Evolutionary conservation across 2,113 vertebrate species (phyloP).

Genomic region (Neotragus pygmaeus): DNA sequence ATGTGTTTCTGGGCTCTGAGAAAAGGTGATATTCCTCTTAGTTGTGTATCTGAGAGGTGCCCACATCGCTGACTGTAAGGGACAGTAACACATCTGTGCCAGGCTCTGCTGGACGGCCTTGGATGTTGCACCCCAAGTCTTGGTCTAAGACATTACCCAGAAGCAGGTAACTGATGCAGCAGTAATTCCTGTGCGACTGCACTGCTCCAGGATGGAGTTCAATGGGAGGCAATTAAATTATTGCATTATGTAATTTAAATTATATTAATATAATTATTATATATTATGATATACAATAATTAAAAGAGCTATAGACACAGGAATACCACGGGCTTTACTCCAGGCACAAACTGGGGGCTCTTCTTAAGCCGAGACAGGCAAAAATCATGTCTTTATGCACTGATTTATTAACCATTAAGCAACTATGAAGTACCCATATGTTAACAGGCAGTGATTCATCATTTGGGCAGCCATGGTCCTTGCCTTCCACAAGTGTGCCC

Average conservation of each 20-base stretch:
- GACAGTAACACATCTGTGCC: neutral
- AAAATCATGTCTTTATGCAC: neutral
- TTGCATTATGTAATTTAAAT: neutral
- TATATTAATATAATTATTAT: neutral
- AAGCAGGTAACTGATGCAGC: no score
- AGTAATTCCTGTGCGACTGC: neutral
- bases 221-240: neutral
- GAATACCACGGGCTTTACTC: neutral
- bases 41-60: no score
- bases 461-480: neutral
- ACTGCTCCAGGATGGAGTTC: neutral
- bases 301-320: neutral
- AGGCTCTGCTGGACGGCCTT: neutral
- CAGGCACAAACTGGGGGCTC: no score
- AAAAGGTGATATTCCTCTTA: rapidly evolving
- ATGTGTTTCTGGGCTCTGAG: neutral
- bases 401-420: neutral
- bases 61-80: rapidly evolving
- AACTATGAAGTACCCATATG: neutral
- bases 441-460: neutral
- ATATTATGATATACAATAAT: neutral
- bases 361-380: neutral
- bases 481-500: neutral
- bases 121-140: neutral
- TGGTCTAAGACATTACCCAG: neutral